Evolutionary conservation across 2,113 vertebrate genomes (phyloP).

Genomic region (Psittacara wagleri): DNA sequence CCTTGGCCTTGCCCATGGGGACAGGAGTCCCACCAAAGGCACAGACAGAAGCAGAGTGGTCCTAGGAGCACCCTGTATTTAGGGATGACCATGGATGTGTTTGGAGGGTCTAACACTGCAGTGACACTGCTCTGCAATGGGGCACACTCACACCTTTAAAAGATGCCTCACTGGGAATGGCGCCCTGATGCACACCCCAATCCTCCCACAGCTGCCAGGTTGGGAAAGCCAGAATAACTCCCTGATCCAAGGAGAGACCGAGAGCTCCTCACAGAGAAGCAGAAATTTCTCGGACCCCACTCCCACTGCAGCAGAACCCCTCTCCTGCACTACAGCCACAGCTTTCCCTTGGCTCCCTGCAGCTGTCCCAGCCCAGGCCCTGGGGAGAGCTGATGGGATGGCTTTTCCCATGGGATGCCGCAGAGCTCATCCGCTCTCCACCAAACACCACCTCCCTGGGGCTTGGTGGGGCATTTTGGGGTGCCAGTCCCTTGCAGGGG

Average conservation of each 20-base stretch:
- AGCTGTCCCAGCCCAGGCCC: not conserved
- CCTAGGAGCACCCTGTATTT: not conserved
- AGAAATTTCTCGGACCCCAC: not conserved
- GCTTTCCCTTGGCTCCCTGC: not conserved
- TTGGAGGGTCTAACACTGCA: fast-evolving
- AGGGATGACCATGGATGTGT: not conserved
- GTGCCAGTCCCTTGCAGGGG: not conserved
- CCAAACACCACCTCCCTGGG: not conserved
- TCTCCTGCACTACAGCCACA: fast-evolving
- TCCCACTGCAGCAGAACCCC: too few species aligned
- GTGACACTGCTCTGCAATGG: not conserved
- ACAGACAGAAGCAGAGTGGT: fast-evolving
- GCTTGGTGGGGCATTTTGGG: fast-evolving
- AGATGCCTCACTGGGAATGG: fast-evolving
- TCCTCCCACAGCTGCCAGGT: not conserved
- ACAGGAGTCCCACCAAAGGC: not conserved
- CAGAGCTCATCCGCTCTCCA: not conserved
- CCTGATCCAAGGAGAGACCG: fast-evolving
- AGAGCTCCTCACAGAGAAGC: not conserved
- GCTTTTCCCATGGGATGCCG: fast-evolving
- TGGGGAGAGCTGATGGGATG: fast-evolving
- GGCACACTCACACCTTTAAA: fast-evolving
- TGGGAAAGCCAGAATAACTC: not conserved
- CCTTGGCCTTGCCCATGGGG: not conserved
- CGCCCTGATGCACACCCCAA: fast-evolving